Conservation (phyloP, 1,140 invertebrate species). For the Campoletis sonorensis region DNA sequence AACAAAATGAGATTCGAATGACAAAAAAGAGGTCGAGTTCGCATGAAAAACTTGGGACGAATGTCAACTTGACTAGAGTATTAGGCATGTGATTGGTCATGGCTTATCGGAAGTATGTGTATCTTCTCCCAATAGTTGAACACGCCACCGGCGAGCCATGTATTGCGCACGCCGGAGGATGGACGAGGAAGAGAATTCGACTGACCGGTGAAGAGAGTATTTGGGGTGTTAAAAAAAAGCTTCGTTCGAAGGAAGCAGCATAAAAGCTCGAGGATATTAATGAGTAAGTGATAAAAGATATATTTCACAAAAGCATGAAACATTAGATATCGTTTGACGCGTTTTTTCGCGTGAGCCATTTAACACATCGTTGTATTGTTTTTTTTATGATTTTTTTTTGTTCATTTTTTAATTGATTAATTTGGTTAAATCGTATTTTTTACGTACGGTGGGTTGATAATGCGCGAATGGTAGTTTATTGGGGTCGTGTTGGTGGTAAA, state of each 20-base stretch:
- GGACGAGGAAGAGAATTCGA: no score
- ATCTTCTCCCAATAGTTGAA: no score
- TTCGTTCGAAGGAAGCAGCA: not conserved
- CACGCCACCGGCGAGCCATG: no score
- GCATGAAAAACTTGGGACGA: no score
- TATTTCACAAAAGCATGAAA: conserved; percentile 1
- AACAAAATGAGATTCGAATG: no score
- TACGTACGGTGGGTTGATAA: conserved; percentile 53
- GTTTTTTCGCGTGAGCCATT: not conserved
- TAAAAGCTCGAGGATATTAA: not conserved
- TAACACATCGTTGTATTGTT: not conserved
- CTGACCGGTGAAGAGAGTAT: no score
- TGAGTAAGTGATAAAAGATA: not conserved
- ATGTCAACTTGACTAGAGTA: no score
- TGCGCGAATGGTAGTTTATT: conserved; percentile 40
- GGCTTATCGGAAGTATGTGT: no score
- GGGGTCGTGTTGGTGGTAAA: conserved; percentile 47
- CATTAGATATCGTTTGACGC: not conserved
- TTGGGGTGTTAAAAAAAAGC: no score
- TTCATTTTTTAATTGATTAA: conserved; percentile 44
- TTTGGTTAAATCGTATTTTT: conserved; percentile 33
- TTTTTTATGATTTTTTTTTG: conserved; percentile 48
- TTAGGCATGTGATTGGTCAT: no score
- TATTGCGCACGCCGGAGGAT: no score
- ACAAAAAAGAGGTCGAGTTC: no score